Evolutionary conservation across 2,797 vertebrate genomes (phyloP), one percentile per base, ranked within the genome.

Genomic region (Emydoidea blandingii): DNA sequence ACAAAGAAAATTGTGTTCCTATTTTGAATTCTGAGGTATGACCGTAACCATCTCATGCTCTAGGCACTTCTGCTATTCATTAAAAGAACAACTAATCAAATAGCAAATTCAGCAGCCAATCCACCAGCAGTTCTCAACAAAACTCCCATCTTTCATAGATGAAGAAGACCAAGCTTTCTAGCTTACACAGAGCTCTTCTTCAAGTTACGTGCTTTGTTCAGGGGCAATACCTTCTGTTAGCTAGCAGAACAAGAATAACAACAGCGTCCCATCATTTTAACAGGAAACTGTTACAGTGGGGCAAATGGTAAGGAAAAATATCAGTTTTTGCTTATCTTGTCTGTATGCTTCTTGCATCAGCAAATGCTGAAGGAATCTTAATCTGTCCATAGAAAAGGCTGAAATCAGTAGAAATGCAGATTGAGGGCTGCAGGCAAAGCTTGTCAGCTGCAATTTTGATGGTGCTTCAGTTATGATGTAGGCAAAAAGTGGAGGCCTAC

Each of bases 391-490:
- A 90, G 49, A 34, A 90, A 87, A 91, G 50, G 54, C 52, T 91
- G 25, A 92, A 95, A 93, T 79, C 15, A 16, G n/a, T 53, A 27
- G 23, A 88, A 81, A 37, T 62, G 41, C 29, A 62, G 62, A 62
- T 57, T 86, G 85, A 92, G 79, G n/a, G 41, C 81, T 86, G 52
- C 34, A 82, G 86, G 79, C 88, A 87, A 93, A 86, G 25, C 27
- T 78, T 12, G 21, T 91, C 82, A 90, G 41, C 87, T 96, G 62
- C 90, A 85, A 80, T 84, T 79, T 83, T 96, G 81, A 31, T 4
- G 27, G n/a, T 52, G 34, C 84, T 97, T 94, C 34, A 83, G 47
- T 92, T 59, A 78, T 1, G 72, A 41, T 0, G 5, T 59, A 87
- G 56, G 72, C 34, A 74, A 86, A 94, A 59, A 10, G 3, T 68